These are phyloP conservation scores for Drosophila carrolli DNA, from an alignment of 1,140 invertebrate species.

Conservation along the genomic window DNA sequence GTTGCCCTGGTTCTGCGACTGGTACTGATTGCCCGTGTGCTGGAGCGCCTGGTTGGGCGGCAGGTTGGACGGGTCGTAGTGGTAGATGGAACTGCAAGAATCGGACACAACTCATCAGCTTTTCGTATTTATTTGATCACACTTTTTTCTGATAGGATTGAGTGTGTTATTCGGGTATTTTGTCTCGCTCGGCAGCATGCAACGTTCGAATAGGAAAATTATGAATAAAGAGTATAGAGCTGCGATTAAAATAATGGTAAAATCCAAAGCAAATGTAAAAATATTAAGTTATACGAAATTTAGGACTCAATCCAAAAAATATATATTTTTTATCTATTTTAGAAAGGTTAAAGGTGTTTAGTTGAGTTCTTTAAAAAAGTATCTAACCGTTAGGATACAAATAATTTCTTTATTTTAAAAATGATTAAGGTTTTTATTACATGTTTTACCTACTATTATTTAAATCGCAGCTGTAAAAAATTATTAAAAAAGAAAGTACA, in stretches of 20 bases:
- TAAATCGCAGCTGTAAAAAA: conserved; percentile 10
- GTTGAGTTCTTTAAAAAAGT: too few relatives aligned
- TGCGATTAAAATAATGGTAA: conserved; percentile 7
- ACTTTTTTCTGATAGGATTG: conserved; percentile 3
- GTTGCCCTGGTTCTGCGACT: conserved; percentile 48
- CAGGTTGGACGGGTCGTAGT: conserved; percentile 90
- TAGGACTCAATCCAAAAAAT: too few relatives aligned
- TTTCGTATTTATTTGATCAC: background rate
- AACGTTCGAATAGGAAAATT: conserved; percentile 37
- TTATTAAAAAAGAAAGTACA: conserved; percentile 42
- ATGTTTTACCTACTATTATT: background rate
- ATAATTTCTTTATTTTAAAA: background rate
- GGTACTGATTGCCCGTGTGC: conserved; percentile 63
- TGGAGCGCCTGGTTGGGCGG: conserved; percentile 85
- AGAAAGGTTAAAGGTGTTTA: too few relatives aligned
- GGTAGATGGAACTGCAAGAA: conserved; percentile 87
- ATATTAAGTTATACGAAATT: too few relatives aligned
- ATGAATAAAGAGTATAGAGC: conserved; percentile 19
- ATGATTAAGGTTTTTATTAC: too few relatives aligned
- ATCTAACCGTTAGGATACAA: too few relatives aligned
- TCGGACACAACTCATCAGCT: background rate
- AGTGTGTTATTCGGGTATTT: conserved; percentile 31
- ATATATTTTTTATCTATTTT: too few relatives aligned
- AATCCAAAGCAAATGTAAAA: too few relatives aligned
- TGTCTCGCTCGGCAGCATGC: conserved; percentile 61